Conservation (phyloP, 2,113 vertebrate genomes). For the Nasalis larvatus region DNA sequence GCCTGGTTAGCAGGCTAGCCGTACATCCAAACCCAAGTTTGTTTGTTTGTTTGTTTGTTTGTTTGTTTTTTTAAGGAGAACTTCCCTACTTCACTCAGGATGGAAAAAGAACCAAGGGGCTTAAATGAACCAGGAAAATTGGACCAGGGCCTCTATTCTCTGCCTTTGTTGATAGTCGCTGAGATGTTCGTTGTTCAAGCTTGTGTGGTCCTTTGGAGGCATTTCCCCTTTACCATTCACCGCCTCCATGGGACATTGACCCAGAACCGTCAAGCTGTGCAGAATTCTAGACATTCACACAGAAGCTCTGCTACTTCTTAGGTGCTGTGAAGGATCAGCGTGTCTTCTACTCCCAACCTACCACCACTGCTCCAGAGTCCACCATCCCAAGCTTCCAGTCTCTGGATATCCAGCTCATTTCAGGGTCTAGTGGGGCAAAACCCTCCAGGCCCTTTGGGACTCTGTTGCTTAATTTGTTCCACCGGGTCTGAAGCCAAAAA, state of each 20-base stretch:
- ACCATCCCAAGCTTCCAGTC: no score
- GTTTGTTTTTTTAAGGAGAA: not conserved
- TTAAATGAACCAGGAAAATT: not conserved
- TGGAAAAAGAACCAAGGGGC: not conserved
- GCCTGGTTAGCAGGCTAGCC: not conserved
- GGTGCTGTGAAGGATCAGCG: not conserved
- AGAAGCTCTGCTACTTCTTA: not conserved
- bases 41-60: not conserved
- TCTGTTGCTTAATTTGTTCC: not conserved
- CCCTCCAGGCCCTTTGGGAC: not conserved
- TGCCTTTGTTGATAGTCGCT: not conserved
- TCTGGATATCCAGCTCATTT: not conserved
- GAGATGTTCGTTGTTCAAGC: not conserved
- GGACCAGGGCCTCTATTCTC: not conserved
- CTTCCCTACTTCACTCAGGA: not conserved
- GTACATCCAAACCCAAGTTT: not conserved
- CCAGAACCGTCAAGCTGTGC: rapidly evolving
- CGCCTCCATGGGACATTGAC: rapidly evolving
- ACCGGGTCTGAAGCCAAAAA: not conserved
- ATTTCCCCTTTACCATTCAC: rapidly evolving
- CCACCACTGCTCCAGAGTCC: rapidly evolving
- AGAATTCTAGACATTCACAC: no score
- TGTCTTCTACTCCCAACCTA: not conserved
- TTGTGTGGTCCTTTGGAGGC: not conserved
- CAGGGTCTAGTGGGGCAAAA: no score